phyloP scores from a whole-genome alignment of 1,140 invertebrate genomes.

The Zaprionus inermis region DNA sequence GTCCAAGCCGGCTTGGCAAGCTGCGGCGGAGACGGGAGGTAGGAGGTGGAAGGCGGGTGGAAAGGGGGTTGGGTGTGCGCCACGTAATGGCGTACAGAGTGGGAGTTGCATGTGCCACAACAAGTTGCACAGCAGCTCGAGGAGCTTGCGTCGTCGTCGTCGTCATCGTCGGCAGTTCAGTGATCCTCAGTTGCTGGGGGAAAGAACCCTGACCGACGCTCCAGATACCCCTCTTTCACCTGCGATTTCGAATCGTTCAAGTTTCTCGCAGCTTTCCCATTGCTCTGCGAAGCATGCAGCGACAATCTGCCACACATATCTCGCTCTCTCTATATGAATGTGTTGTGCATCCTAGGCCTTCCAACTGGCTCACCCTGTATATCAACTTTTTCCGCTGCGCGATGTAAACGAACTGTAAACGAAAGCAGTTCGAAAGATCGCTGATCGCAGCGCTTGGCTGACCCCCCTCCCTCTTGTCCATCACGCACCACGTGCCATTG shows the following conservation, averaged over 20 bases:
- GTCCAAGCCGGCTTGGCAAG: constrained; percentile 61
- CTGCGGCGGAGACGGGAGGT: not conserved
- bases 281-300: not conserved
- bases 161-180: too few relatives aligned
- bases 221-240: not conserved
- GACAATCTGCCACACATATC: not conserved
- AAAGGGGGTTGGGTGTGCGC: not conserved
- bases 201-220: not conserved
- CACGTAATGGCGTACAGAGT: constrained; percentile 44
- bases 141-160: constrained; percentile 1
- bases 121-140: constrained; percentile 11
- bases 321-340: not conserved
- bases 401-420: constrained; percentile 30
- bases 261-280: too few relatives aligned
- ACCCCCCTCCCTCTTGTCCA: not conserved
- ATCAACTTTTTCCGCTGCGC: constrained; percentile 27
- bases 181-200: constrained; percentile 27
- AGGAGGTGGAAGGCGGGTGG: not conserved
- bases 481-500: not conserved
- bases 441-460: constrained; percentile 14
- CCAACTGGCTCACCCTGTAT: constrained; percentile 22
- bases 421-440: constrained; percentile 1
- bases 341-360: not conserved
- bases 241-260: not conserved
- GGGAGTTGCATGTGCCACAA: constrained; percentile 35